Percentiles rank a stretch among this genome's conserved stretches.
Conservation (phyloP, 2,888 invertebrate species). For the Diarsia rubi region DNA sequence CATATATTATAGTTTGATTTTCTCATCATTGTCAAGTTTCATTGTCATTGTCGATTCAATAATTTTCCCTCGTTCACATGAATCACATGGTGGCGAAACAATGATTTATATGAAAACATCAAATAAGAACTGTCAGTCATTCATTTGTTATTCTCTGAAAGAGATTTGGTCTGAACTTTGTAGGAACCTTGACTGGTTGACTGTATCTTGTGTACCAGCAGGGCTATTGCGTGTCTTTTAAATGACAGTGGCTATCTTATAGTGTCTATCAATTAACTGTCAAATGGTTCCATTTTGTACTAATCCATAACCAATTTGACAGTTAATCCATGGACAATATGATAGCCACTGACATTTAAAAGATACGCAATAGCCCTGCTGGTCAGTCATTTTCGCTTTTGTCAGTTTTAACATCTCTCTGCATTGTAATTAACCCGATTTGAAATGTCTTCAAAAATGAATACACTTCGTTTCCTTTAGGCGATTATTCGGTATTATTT, state of each 20-base stretch:
- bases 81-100: slow-evolving; percentile 9
- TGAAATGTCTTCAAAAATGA: background rate
- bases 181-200: background rate
- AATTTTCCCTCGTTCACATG: slow-evolving; percentile 29
- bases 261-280: no score
- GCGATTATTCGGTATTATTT: background rate
- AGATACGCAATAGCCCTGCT: no score
- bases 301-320: no score
- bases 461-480: background rate
- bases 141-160: slow-evolving; percentile 20
- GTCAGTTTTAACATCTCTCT: background rate
- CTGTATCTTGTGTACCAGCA: background rate
- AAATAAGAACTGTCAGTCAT: slow-evolving; percentile 27
- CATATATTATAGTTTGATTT: slow-evolving; percentile 26
- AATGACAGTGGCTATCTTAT: no score
- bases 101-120: slow-evolving; percentile 42
- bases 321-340: no score
- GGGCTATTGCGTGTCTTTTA: no score
- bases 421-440: background rate
- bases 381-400: background rate
- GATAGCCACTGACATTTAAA: no score
- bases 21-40: slow-evolving; percentile 50
- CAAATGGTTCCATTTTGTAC: no score
- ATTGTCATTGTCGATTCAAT: slow-evolving; percentile 43
- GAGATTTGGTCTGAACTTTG: background rate